Percentiles rank a stretch among this genome's conserved stretches.
phyloP scores from a whole-genome alignment of 2,113 vertebrate genomes.

The Festucalex cinctus region DNA sequence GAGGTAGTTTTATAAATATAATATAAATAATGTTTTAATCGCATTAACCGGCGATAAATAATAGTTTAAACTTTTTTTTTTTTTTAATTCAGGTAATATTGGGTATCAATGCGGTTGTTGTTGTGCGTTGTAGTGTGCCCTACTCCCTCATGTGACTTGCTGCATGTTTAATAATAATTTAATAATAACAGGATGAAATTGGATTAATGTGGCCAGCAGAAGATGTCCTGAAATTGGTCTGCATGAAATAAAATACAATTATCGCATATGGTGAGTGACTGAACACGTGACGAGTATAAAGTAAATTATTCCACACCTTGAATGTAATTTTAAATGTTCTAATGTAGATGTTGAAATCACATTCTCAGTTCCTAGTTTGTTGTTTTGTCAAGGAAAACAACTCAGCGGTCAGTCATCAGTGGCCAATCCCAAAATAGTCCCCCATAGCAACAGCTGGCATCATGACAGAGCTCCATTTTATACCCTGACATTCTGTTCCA shows the following conservation, averaged over 20 bases:
- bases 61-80: not conserved
- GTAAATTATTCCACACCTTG: not conserved
- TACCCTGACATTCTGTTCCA: constrained; percentile 38
- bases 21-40: too few relatives aligned
- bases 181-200: too few relatives aligned
- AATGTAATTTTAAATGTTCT: not conserved
- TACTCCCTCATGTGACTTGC: not conserved
- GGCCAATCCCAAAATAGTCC: constrained; percentile 68
- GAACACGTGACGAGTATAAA: not conserved
- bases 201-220: too few relatives aligned
- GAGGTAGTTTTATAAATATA: too few relatives aligned
- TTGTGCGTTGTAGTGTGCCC: not conserved
- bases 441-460: constrained; percentile 56
- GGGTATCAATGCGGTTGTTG: not conserved
- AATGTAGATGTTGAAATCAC: not conserved
- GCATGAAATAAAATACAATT: too few relatives aligned
- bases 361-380: constrained; percentile 6
- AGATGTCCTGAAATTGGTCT: too few relatives aligned
- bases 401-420: constrained; percentile 21
- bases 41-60: not conserved
- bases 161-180: not conserved
- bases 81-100: not conserved
- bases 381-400: constrained; percentile 28
- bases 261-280: too few relatives aligned
- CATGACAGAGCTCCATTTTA: constrained; percentile 45